Percentiles rank a stretch among this genome's conserved stretches.
Evolutionary conservation across 2,888 invertebrate genomes (phyloP).

Genomic region (Limenitis camilla): DNA sequence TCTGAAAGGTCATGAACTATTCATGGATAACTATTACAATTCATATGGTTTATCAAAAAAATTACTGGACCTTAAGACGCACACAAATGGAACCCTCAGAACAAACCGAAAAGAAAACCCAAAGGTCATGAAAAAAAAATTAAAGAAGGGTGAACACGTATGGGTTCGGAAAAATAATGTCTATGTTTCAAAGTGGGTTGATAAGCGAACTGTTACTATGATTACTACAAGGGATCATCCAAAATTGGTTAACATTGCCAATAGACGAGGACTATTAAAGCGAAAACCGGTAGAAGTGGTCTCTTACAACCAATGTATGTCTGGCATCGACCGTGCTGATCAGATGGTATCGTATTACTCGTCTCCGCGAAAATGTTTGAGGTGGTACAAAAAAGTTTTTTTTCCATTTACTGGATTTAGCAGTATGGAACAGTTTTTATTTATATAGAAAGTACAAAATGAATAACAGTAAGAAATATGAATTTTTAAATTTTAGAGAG

Average conservation of each 20-base stretch:
- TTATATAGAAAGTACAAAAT: too few relatives aligned
- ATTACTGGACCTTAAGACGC: conserved; percentile 24
- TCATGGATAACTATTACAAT: conserved; percentile 31
- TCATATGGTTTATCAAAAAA: conserved; percentile 24
- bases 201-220: conserved; percentile 31
- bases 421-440: too few relatives aligned
- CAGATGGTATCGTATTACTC: too few relatives aligned
- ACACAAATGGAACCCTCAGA: conserved; percentile 25
- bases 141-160: conserved; percentile 32
- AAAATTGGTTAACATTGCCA: conserved; percentile 18
- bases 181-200: conserved; percentile 33
- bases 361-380: too few relatives aligned
- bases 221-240: conserved; percentile 33
- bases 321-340: too few relatives aligned
- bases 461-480: too few relatives aligned
- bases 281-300: too few relatives aligned
- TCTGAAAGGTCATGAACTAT: conserved; percentile 32
- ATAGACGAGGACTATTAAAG: too few relatives aligned
- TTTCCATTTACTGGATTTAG: too few relatives aligned
- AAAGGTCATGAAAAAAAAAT: conserved; percentile 22
- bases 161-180: conserved; percentile 32
- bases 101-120: conserved; percentile 27
- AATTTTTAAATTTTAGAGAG: too few relatives aligned
- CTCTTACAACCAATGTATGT: too few relatives aligned
- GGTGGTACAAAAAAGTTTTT: too few relatives aligned